Evolutionary conservation across 2,113 vertebrate genomes (phyloP), one percentile per base, ranked within the genome.

Genomic region (Osmerus mordax): DNA sequence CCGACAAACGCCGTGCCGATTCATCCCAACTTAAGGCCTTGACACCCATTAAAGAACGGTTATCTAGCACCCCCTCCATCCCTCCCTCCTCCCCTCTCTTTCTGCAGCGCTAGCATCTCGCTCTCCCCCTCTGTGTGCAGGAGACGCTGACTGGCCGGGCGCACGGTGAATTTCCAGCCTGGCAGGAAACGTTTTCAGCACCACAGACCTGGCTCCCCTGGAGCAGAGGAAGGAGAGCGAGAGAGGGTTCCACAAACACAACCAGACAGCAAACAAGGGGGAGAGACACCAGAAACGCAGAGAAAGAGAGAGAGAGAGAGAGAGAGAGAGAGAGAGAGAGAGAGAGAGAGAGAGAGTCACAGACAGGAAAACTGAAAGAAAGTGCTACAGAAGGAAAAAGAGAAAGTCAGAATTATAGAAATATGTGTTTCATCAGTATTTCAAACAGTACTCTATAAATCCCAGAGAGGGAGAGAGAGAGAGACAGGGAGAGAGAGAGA

Each of bases 131-230:
- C 54, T 36, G 56, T 7, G 32, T 6, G 4, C 32, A 4, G 32
- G 32, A 90, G 71, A 83, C 76, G 81, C 41, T 75, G 82, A 87
- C 84, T 90, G 84, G 89, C 73, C 87, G 86, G 79, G 71, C 80
- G 73, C 66, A 79, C 83, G 41, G 69, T 61, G 69, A 25, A 16
- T 84, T 84, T 82, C 77, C 84, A 80, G 85, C 86, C 86, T 83
- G 76, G 90, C 89, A 90, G 92, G 92, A 95, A 94, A 92, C 87
- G 79, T 91, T 89, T 89, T 94, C 81, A 87, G 80, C 84, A 86
- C 82, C 89, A 90, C 81, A 66, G 73, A 58, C 79, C 83, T 69
- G 82, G 78, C 82, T 90, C 91, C 89, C 91, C 61, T 75, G 32
- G 32, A 36, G 41, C 54, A 56, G 54, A 56, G 54, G n/a, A 18